Conservation (phyloP, 2,797 vertebrate species). For the Clarias pachynema region DNA sequence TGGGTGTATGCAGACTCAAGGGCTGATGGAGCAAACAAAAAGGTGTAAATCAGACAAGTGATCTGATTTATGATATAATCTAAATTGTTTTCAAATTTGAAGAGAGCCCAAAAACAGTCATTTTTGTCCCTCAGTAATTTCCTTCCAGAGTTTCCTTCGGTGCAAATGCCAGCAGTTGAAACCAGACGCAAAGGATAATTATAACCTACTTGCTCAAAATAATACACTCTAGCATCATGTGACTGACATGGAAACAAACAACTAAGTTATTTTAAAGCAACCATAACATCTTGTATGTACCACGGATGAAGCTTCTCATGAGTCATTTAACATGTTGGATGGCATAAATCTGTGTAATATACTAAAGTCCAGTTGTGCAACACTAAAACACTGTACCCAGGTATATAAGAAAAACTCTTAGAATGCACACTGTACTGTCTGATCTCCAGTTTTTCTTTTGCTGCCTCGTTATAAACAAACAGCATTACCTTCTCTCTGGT, state of each 20-base stretch:
- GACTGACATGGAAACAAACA: slow-evolving; percentile 33
- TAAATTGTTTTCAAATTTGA: too few relatives aligned
- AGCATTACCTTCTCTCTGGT: slow-evolving; percentile 48
- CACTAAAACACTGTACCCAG: neutral
- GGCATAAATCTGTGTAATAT: slow-evolving; percentile 10
- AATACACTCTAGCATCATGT: slow-evolving; percentile 28
- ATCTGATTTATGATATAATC: too few relatives aligned
- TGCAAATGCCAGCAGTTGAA: slow-evolving; percentile 30
- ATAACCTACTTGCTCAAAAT: slow-evolving; percentile 45
- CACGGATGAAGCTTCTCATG: neutral
- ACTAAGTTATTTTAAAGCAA: slow-evolving; percentile 10
- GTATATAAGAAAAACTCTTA: neutral
- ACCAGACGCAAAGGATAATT: slow-evolving; percentile 36
- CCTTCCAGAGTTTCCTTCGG: neutral
- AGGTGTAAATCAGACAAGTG: too few relatives aligned
- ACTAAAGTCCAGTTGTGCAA: slow-evolving; percentile 15
- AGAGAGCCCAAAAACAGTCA: neutral
- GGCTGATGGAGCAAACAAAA: too few relatives aligned
- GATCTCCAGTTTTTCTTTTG: neutral
- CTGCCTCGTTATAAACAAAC: slow-evolving; percentile 1
- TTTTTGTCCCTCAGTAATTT: slow-evolving; percentile 8
- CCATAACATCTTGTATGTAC: neutral
- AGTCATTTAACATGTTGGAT: slow-evolving; percentile 39
- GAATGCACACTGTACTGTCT: neutral
- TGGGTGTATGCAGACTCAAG: too few relatives aligned